Evolutionary conservation across 2,797 vertebrate species (phyloP), one percentile per base, ranked within the genome.

Genomic region (Acanthopagrus latus): DNA sequence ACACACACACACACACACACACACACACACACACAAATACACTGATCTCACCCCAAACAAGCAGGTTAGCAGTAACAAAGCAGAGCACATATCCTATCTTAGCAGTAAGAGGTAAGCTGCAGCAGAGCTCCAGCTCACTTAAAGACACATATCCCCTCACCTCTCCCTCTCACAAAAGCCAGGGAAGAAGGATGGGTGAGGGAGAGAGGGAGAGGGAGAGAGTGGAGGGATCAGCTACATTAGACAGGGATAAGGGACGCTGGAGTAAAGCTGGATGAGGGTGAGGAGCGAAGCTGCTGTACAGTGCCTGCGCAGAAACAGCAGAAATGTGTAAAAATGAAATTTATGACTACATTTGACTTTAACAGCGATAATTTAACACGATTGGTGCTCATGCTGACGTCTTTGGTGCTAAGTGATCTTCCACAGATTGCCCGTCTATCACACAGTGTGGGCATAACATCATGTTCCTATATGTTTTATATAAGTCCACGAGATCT

Each of bases 31-130:
- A 78, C 69, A 86, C 74, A 84, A 44, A 89, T 13, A 85, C 84
- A 86, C 82, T 75, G 85, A 90, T 89, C 88, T 84, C 85, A 80
- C 84, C 86, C 90, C 87, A 92, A 92, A 92, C 91, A 92, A 91
- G 89, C 92, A 93, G 92, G 93, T 92, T 92, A 91, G 88, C 84
- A 50, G 87, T 89, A 90, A 91, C 93, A 91, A 91, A 91, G 90
- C 90, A 85, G 69, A 84, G 85, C 90, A 85, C 88, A 91, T 64
- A 93, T 92, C 89, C 89, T 87, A 87, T 91, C 88, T 89, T 74
- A 88, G 88, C 86, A 76, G 84, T 81, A 72, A 88, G 90, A 89
- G 82, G 88, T 88, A 91, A 93, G 92, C 93, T 79, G 90, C 83
- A 77, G 90, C 87, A 85, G 76, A 90, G 90, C 89, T 81, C 76